Evolutionary conservation across 2,113 vertebrate species (phyloP), one percentile per base, ranked within the genome.

Genomic region (Triplophysa tibetana): DNA sequence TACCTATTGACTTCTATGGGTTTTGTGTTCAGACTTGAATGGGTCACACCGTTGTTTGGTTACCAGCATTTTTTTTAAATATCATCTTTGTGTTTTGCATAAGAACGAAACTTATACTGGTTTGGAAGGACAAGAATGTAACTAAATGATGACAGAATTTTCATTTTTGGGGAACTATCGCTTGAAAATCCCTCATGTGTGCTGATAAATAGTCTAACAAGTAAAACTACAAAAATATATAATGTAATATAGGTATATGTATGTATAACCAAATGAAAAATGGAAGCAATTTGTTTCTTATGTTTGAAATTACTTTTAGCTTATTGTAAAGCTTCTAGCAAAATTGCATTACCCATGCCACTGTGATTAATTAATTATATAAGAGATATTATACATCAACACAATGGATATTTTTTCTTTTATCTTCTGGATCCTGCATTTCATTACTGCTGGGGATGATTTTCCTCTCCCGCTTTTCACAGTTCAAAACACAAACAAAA

Each of bases 321-420:
- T 73, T 24, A 14, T 73, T 60, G n/a, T 43, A 23, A 70, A 73
- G 33, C 70, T 73, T 38, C n/a, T 6, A 43, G 1, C n/a, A 60
- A 60, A 23, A 43, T 21, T 41, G n/a, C 26, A 26, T 58, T 26
- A 1, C 9, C 26, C 19, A n/a, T 23, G 29, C 52, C 52, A 54
- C 48, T 50, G 14, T 50, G 3, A 54, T 2, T n/a, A n/a, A 60
- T 24, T 72, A 33, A 56, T 72, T 41, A 38, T 72, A 23, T 73
- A 73, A 38, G 33, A 61, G 12, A 73, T 23, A 73, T 43, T 41
- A 16, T 70, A 54, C 1, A 43, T 41, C n/a, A 33, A 73, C 52
- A 73, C 24, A 72, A 41, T 52, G 43, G 12, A 60, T 73, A 4
- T 60, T 0, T 73, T 72, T 73, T 61, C 41, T 61, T 14, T 19